Evolutionary conservation across 92 coral and sea anemone genomes (phyloP).

Genomic region (Siderastrea siderea): DNA sequence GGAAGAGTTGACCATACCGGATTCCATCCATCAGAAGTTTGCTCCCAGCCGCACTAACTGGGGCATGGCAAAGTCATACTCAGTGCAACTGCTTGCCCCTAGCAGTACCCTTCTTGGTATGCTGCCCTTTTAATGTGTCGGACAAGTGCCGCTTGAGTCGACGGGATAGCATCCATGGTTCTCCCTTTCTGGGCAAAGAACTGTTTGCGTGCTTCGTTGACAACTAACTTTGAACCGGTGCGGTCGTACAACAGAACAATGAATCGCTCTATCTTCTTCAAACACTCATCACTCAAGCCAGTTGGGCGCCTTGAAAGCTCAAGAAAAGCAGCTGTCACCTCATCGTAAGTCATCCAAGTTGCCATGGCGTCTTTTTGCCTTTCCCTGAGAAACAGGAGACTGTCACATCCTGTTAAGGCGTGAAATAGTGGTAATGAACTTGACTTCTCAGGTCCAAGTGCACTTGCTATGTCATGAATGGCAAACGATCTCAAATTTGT

Average conservation of each 20-base stretch:
- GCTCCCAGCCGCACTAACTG: constrained; percentile 58
- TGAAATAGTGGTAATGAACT: not conserved
- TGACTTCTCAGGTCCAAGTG: not conserved
- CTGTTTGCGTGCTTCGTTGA: constrained; percentile 65
- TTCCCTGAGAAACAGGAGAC: constrained; percentile 27
- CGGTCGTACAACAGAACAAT: constrained; percentile 56
- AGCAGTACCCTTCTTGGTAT: constrained; percentile 61
- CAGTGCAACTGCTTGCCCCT: constrained; percentile 58
- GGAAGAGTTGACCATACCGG: constrained; percentile 21
- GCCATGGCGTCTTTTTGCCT: constrained; percentile 28
- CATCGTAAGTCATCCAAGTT: constrained; percentile 22
- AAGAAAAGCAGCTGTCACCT: constrained; percentile 28
- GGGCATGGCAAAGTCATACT: constrained; percentile 64
- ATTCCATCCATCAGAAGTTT: not conserved
- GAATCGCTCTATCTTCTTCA: constrained; percentile 17
- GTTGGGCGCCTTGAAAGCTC: constrained; percentile 12
- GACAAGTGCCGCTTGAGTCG: constrained; percentile 63
- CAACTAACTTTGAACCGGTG: constrained; percentile 47
- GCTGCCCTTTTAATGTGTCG: constrained; percentile 64
- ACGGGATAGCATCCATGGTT: constrained; percentile 57
- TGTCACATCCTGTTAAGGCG: constrained; percentile 2
- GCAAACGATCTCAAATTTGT: not conserved
- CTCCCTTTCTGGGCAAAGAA: constrained; percentile 62
- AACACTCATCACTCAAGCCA: constrained; percentile 18
- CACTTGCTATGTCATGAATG: not conserved